phyloP scores from a whole-genome alignment of 2,888 invertebrate species.

The Hypomecis punctinalis region DNA sequence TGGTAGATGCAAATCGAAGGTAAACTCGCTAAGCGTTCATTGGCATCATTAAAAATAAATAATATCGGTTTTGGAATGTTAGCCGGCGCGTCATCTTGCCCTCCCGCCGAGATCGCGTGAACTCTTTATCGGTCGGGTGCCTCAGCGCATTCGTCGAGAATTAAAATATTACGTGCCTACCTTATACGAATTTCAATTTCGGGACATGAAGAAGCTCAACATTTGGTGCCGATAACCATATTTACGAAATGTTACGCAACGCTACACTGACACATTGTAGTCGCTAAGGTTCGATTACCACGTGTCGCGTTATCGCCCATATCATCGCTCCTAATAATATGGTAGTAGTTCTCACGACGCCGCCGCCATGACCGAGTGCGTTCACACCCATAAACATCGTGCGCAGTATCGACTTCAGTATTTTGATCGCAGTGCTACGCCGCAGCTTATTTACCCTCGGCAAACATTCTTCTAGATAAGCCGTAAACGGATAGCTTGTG shows the following conservation, averaged over 20 bases:
- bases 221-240: constrained; percentile 45
- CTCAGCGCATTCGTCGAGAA: constrained; percentile 48
- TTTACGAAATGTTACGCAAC: constrained; percentile 57
- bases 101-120: constrained; percentile 78
- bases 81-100: constrained; percentile 69
- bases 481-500: constrained; percentile 76
- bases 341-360: constrained; percentile 74
- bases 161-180: constrained; percentile 34
- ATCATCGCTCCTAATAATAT: constrained; percentile 62
- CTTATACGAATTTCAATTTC: constrained; percentile 16
- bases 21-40: constrained; percentile 76
- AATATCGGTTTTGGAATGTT: constrained; percentile 74
- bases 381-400: constrained; percentile 74
- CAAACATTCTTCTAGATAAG: constrained; percentile 79
- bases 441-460: constrained; percentile 76
- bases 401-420: constrained; percentile 59
- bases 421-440: constrained; percentile 56
- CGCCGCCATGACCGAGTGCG: constrained; percentile 62
- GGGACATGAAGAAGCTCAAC: constrained; percentile 17
- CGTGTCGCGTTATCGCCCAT: constrained; percentile 70
- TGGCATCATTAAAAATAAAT: constrained; percentile 81
- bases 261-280: constrained; percentile 58
- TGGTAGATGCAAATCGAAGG: constrained; percentile 69
- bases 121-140: constrained; percentile 74
- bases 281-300: constrained; percentile 60